Conservation (phyloP, 2,797 vertebrate species). For the Harpagifer antarcticus region DNA sequence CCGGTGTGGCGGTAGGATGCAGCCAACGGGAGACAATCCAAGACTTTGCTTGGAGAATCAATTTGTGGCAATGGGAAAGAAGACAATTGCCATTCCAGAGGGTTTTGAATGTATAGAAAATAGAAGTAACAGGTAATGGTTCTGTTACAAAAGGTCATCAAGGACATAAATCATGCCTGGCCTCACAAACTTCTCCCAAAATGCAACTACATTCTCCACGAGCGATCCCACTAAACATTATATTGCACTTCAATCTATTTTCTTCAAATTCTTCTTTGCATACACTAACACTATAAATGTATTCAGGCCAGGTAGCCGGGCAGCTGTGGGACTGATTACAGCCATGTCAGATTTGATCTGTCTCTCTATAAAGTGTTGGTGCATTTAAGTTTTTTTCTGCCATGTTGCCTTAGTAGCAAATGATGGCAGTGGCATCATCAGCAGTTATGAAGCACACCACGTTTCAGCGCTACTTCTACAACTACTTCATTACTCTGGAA, state of each 20-base stretch:
- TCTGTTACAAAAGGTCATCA: conserved; percentile 34
- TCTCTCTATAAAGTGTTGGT: conserved; percentile 51
- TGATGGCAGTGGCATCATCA: conserved; percentile 24
- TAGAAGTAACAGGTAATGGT: conserved; percentile 53
- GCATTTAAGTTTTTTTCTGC: conserved; percentile 15
- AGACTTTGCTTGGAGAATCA: conserved; percentile 48
- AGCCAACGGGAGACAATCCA: conserved; percentile 45
- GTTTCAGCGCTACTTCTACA: conserved; percentile 33
- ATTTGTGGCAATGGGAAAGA: conserved; percentile 42
- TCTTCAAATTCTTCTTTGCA: background rate
- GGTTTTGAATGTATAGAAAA: conserved; percentile 42
- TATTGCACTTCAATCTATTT: no score
- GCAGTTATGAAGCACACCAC: conserved; percentile 27
- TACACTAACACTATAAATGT: conserved; percentile 26
- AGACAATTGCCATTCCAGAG: conserved; percentile 29
- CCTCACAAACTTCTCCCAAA: conserved; percentile 1
- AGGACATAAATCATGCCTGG: conserved; percentile 54
- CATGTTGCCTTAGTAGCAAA: conserved; percentile 40
- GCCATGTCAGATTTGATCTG: conserved; percentile 64
- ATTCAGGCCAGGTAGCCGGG: conserved; percentile 47
- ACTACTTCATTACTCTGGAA: conserved; percentile 64
- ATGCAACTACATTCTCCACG: background rate
- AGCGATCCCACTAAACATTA: background rate
- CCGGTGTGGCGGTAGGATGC: conserved; percentile 33
- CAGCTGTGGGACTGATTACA: conserved; percentile 72